Evolutionary conservation across 2,113 vertebrate species (phyloP).

Genomic region (Scopus umbretta): DNA sequence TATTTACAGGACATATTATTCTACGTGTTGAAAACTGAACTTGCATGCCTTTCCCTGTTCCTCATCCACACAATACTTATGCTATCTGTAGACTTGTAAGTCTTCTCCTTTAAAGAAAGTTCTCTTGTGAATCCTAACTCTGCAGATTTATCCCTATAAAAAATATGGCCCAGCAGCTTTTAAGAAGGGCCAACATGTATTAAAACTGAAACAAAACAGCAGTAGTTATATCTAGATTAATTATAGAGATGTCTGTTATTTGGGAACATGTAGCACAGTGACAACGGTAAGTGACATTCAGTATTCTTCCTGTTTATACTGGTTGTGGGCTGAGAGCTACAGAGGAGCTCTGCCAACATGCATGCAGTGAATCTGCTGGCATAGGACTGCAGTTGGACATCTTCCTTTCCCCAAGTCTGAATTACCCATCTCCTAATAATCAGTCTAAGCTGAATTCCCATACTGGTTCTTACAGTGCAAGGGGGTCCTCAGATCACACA

Average conservation of each 20-base stretch:
- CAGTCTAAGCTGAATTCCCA: not conserved
- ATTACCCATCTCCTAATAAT: not conserved
- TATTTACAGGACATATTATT: not conserved
- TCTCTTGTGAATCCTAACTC: not conserved
- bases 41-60: not conserved
- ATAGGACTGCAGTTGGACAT: not conserved
- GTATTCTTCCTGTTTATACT: not conserved
- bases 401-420: not conserved
- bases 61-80: not conserved
- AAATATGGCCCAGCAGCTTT: not conserved
- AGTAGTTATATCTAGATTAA: not conserved
- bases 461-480: not conserved
- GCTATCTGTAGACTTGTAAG: not conserved
- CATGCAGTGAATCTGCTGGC: not conserved
- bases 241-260: not conserved
- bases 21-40: not conserved
- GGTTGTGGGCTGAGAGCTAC: not conserved
- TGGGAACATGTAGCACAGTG: not conserved
- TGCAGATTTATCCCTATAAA: not conserved
- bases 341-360: not conserved
- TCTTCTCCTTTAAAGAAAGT: not conserved
- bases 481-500: not conserved
- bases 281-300: not conserved
- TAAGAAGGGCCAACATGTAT: not conserved
- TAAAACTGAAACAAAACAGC: not conserved